Evolutionary conservation across 2,113 vertebrate genomes (phyloP).

Genomic region (Probosciger aterrimus): DNA sequence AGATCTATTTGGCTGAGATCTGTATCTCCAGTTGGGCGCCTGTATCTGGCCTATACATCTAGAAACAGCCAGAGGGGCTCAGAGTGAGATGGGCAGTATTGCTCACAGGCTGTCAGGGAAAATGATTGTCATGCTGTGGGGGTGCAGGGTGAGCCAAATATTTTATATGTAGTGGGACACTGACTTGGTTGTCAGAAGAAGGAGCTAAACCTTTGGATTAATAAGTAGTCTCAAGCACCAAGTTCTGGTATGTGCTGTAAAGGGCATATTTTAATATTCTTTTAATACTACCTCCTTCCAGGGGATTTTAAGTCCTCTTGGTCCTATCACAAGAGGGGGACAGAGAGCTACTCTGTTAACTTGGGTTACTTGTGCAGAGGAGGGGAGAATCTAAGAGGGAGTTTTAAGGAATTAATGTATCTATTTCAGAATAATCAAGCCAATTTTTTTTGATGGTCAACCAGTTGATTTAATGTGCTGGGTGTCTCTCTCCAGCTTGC

Average conservation of each 20-base stretch:
- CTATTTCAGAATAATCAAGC: neutral
- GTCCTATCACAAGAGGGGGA: slow-evolving; percentile 59
- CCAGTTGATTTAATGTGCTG: neutral
- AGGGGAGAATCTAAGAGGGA: neutral
- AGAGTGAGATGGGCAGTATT: neutral
- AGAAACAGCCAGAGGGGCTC: neutral
- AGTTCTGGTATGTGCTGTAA: neutral
- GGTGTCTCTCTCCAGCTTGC: neutral
- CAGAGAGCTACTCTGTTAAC: slow-evolving; percentile 42
- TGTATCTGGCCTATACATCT: neutral
- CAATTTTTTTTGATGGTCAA: neutral
- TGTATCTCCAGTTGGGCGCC: fast-evolving
- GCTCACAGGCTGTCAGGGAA: neutral
- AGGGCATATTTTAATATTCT: neutral
- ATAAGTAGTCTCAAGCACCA: neutral
- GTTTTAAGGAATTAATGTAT: neutral
- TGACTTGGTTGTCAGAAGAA: neutral
- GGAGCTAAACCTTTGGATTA: neutral
- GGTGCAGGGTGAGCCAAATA: neutral
- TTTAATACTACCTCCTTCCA: neutral
- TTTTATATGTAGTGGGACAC: neutral
- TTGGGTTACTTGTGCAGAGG: neutral
- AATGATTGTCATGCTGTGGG: neutral
- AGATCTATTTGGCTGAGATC: neutral
- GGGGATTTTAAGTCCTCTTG: neutral